Percentiles rank a stretch among this genome's conserved stretches.
Conservation (phyloP, 1,140 invertebrate genomes). For the Drosophila bocqueti region DNA sequence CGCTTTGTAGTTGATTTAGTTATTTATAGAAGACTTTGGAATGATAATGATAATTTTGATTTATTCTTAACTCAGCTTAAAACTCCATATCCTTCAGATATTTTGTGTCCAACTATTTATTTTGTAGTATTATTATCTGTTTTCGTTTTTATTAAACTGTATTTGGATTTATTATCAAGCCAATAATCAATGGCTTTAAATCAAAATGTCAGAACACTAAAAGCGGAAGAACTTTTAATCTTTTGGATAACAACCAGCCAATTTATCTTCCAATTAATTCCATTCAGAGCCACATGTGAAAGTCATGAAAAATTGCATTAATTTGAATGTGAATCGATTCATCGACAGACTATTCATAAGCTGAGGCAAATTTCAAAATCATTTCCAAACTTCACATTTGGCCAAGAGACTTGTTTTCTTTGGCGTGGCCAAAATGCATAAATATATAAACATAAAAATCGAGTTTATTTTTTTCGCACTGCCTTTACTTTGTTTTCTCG, state of each 20-base stretch:
- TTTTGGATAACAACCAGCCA: constrained; percentile 21
- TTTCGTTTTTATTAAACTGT: neutral
- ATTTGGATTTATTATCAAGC: constrained; percentile 6
- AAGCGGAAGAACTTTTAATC: constrained; percentile 31
- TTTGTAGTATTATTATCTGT: too few relatives aligned
- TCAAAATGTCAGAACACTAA: constrained; percentile 13
- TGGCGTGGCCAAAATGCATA: constrained; percentile 34
- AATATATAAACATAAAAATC: constrained; percentile 20
- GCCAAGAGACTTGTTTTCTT: constrained; percentile 32
- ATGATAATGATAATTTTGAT: neutral
- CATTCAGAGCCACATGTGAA: constrained; percentile 22
- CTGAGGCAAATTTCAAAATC: constrained; percentile 22
- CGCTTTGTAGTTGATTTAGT: neutral
- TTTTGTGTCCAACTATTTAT: neutral
- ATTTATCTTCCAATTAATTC: constrained; percentile 35
- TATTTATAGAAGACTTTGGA: constrained; percentile 20
- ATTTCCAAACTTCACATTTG: constrained; percentile 22
- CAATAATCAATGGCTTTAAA: constrained; percentile 6
- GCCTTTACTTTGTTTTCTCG: constrained; percentile 17
- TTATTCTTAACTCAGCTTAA: neutral
- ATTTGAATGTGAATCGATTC: constrained; percentile 44
- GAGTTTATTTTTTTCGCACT: constrained; percentile 10
- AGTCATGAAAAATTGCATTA: constrained; percentile 41
- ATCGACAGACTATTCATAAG: constrained; percentile 36
- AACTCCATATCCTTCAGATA: neutral